Evolutionary conservation across 2,113 vertebrate genomes (phyloP).

Genomic region (Ophiodon elongatus): DNA sequence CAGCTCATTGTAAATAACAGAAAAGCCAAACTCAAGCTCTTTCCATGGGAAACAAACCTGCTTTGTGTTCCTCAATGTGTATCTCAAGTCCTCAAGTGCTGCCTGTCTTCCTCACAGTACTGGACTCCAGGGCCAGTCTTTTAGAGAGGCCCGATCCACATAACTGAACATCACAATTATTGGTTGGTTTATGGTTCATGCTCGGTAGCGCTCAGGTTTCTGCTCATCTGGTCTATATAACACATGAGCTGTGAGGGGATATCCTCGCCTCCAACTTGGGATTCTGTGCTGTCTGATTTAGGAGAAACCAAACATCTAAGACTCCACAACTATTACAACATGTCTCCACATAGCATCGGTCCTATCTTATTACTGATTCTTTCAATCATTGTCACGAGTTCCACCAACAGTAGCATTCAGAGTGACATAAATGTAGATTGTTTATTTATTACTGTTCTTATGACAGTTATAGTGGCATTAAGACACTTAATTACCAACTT

Average conservation of each 20-base stretch:
- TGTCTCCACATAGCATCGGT: not conserved
- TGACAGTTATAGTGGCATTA: not conserved
- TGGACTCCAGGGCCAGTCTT: conserved; percentile 26
- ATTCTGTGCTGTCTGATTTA: conserved; percentile 58
- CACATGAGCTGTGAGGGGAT: conserved; percentile 10
- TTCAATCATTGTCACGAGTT: not conserved
- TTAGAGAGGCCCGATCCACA: conserved; percentile 33
- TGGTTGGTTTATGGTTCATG: conserved; percentile 56
- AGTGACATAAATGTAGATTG: not conserved
- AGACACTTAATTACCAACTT: not conserved
- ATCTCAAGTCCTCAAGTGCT: conserved; percentile 15
- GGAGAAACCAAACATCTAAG: conserved; percentile 18
- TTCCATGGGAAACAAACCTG: conserved; percentile 63
- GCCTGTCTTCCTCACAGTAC: conserved; percentile 25
- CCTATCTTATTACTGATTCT: not conserved
- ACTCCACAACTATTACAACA: conserved; percentile 6
- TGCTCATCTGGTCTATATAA: conserved; percentile 66
- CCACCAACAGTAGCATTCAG: not conserved
- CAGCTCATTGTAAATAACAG: conserved; percentile 65
- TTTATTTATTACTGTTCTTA: not conserved
- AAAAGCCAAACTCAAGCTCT: conserved; percentile 44
- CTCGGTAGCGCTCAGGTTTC: conserved; percentile 57
- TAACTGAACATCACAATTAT: conserved; percentile 52
- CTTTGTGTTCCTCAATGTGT: conserved; percentile 46
- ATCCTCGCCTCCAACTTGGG: not conserved